phyloP scores from a whole-genome alignment of 2,113 vertebrate species.

The Naja naja region DNA sequence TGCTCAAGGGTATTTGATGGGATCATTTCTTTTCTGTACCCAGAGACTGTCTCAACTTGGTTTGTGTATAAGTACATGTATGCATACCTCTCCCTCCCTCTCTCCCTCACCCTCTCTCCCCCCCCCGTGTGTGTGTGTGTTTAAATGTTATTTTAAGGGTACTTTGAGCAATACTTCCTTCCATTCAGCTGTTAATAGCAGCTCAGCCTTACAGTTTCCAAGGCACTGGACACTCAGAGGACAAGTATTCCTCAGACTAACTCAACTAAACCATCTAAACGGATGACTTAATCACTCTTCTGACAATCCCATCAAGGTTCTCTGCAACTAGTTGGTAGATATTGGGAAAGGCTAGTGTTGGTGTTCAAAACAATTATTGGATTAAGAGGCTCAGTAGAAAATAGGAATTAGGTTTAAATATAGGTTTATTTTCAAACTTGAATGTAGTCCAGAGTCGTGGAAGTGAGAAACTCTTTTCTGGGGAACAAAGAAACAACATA shows the following conservation, averaged over 20 bases:
- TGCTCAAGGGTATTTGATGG: conserved; percentile 26
- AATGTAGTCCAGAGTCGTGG: neutral
- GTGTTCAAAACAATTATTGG: neutral
- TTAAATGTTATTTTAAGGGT: conserved; percentile 12
- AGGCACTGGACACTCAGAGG: conserved; percentile 19
- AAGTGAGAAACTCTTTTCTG: neutral
- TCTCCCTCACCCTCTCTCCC: no score
- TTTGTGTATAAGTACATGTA: neutral
- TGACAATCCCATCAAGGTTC: neutral
- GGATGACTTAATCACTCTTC: neutral
- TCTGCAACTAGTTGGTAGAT: neutral
- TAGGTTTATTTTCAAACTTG: neutral
- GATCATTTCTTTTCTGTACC: neutral
- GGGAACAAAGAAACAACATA: neutral
- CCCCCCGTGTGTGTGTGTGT: neutral
- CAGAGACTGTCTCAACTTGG: conserved; percentile 8
- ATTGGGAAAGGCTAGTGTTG: neutral
- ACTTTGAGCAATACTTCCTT: conserved; percentile 31
- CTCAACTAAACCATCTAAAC: neutral
- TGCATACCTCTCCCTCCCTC: neutral
- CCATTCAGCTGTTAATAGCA: accelerated
- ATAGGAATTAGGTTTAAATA: neutral
- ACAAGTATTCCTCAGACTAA: neutral
- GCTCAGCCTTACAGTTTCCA: conserved; percentile 22
- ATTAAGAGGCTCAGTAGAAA: neutral